These are phyloP conservation scores for Tychaedon coryphoeus DNA, from an alignment of 2,113 vertebrate genomes.

Conservation along the genomic window DNA sequence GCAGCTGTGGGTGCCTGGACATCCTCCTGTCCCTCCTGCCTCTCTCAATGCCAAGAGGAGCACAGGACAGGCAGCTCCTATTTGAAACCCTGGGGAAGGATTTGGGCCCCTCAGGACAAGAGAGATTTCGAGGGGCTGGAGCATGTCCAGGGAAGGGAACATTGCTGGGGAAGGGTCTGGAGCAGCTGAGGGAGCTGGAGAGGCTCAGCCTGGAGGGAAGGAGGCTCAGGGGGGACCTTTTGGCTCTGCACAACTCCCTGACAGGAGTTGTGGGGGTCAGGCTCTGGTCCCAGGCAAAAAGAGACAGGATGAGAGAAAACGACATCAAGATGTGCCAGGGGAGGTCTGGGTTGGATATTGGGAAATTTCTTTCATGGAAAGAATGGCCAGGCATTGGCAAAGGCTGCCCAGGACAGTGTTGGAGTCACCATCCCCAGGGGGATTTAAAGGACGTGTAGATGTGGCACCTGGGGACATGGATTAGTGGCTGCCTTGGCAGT, in stretches of 20 bases:
- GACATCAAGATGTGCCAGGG: background rate
- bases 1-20: background rate
- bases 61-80: background rate
- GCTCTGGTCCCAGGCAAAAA: background rate
- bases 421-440: too few relatives aligned
- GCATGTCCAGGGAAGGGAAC: rapidly evolving
- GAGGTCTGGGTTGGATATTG: background rate
- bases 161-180: background rate
- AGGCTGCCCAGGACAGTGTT: background rate
- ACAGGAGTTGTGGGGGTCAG: background rate
- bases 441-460: background rate
- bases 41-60: background rate
- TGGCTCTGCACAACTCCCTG: background rate
- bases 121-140: background rate
- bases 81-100: background rate
- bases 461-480: background rate
- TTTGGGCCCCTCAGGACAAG: background rate
- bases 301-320: background rate
- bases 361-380: rapidly evolving
- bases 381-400: background rate
- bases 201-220: background rate
- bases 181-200: background rate
- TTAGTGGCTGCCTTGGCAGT: background rate
- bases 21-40: background rate
- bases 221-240: background rate